These are phyloP conservation scores for Antigone vipio DNA, from an alignment of 2,113 vertebrate genomes.

Conservation along the genomic window DNA sequence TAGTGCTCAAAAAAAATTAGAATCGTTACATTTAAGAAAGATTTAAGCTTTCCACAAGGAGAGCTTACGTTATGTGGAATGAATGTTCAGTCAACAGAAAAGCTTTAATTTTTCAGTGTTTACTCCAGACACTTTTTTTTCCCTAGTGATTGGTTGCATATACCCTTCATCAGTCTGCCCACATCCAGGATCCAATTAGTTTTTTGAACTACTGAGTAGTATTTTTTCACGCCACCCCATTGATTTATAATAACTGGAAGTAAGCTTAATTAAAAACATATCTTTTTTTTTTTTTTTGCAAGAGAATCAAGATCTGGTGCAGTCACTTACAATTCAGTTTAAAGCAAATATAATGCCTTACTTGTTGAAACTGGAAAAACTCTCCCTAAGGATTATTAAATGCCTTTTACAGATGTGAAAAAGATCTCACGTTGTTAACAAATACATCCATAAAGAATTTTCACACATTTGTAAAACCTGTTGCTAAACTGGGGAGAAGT, in stretches of 20 bases:
- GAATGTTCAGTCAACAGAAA: constrained; percentile 41
- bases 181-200: neutral
- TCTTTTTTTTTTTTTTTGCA: neutral
- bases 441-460: constrained; percentile 46
- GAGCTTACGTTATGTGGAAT: constrained; percentile 37
- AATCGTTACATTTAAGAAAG: constrained; percentile 54
- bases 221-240: neutral
- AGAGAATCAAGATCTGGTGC: neutral
- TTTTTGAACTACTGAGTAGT: neutral
- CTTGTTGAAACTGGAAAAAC: neutral
- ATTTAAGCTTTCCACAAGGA: neutral
- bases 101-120: constrained; percentile 45
- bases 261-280: constrained; percentile 5
- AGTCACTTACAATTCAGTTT: neutral
- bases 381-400: constrained; percentile 29
- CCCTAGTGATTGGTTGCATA: constrained; percentile 6
- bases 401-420: constrained; percentile 28
- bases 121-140: neutral
- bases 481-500: neutral
- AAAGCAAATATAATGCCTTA: neutral
- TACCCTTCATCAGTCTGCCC: neutral
- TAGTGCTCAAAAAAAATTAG: constrained; percentile 9
- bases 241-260: constrained; percentile 27
- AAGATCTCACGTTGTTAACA: constrained; percentile 18
- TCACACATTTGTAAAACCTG: constrained; percentile 22